Conservation (phyloP, 2,113 vertebrate species). For the Tautogolabrus adspersus region DNA sequence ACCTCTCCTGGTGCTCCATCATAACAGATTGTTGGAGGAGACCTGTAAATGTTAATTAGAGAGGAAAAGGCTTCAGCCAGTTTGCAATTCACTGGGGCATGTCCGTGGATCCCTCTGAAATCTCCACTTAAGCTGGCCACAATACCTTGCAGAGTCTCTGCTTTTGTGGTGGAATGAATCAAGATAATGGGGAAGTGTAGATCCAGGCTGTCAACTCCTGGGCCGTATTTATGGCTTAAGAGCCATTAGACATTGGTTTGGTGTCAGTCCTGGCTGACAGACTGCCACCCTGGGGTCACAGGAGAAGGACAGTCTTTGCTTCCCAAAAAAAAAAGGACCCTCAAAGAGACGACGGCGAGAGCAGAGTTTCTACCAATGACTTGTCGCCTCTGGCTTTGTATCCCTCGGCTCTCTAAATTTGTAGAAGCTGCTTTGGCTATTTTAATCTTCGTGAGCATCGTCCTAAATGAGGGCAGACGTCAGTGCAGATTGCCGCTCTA, state of each 20-base stretch:
- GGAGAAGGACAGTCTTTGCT: constrained; percentile 57
- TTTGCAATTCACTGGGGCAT: constrained; percentile 42
- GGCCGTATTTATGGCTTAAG: constrained; percentile 75
- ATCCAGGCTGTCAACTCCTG: constrained; percentile 66
- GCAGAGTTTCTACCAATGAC: constrained; percentile 54
- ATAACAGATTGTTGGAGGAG: constrained; percentile 45
- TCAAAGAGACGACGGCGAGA: constrained; percentile 46
- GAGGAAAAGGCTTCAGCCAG: constrained; percentile 39
- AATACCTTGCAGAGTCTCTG: constrained; percentile 53
- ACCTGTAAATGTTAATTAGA: constrained; percentile 72
- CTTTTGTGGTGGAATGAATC: constrained; percentile 75
- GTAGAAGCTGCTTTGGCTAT: constrained; percentile 67
- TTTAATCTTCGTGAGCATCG: constrained; percentile 69
- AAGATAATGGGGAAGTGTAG: constrained; percentile 67
- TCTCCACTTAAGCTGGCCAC: constrained; percentile 52
- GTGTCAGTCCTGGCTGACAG: constrained; percentile 71
- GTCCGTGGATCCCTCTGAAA: constrained; percentile 48
- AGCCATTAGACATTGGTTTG: constrained; percentile 76
- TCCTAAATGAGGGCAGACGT: constrained; percentile 75
- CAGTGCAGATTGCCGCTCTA: constrained; percentile 66
- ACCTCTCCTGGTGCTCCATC: constrained; percentile 35
- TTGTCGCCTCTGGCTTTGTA: constrained; percentile 52
- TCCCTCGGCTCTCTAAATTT: constrained; percentile 59
- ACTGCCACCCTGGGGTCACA: constrained; percentile 66
- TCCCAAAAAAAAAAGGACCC: constrained; percentile 36